A percentile compares a stretch with the other conserved stretches of the same genome.
These are phyloP conservation scores for Biston betularia DNA, from an alignment of 2,888 invertebrate genomes.

Conservation along the genomic window DNA sequence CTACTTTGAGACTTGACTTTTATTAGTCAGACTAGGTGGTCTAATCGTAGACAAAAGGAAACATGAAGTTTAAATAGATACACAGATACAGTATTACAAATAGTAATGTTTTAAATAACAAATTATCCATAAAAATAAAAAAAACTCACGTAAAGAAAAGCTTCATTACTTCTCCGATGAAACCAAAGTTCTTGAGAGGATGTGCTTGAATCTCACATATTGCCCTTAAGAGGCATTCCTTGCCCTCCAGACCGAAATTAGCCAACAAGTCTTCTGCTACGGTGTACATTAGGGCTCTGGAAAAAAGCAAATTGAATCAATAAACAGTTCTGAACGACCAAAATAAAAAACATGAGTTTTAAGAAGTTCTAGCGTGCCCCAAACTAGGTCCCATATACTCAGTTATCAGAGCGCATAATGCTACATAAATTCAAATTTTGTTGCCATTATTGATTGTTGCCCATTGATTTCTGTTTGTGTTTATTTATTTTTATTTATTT, in stretches of 20 bases:
- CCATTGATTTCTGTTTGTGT: no score
- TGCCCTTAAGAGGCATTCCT: constrained; percentile 92
- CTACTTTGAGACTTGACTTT: no score
- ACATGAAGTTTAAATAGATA: background rate
- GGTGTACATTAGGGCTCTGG: constrained; percentile 91
- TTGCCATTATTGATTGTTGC: no score
- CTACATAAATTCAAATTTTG: no score
- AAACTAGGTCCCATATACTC: no score
- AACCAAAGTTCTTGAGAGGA: constrained; percentile 91
- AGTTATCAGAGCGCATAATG: no score
- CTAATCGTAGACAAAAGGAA: no score
- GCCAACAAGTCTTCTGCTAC: constrained; percentile 92
- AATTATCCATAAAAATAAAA: background rate
- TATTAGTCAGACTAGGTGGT: no score
- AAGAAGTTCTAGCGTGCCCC: no score
- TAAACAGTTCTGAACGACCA: background rate
- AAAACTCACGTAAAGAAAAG: constrained; percentile 92
- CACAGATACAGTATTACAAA: background rate
- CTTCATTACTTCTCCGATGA: constrained; percentile 93
- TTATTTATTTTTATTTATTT: no score
- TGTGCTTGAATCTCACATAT: constrained; percentile 95
- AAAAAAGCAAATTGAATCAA: constrained; percentile 37
- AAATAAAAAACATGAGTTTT: background rate
- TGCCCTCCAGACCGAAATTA: constrained; percentile 93
- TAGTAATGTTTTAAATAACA: no score